A percentile compares a stretch with the other conserved stretches of the same genome.
These are phyloP conservation scores for Melikaiella ostensackeni DNA, from an alignment of 2,888 invertebrate species.

Conservation along the genomic window DNA sequence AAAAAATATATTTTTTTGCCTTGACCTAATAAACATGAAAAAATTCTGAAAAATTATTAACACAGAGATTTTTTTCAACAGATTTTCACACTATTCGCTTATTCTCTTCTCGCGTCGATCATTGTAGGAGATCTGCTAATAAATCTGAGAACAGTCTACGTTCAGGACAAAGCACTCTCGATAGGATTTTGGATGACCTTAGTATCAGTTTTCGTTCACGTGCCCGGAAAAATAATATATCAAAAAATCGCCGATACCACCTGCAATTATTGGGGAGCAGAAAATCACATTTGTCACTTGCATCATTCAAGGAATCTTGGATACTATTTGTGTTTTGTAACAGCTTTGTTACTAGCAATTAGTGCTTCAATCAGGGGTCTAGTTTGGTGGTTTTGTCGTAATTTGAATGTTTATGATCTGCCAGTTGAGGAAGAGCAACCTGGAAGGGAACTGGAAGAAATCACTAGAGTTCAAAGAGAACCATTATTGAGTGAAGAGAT, in stretches of 20 bases:
- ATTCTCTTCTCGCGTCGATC: constrained; percentile 75
- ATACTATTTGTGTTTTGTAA: constrained; percentile 77
- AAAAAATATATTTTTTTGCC: no score
- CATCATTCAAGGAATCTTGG: constrained; percentile 78
- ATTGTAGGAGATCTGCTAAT: constrained; percentile 79
- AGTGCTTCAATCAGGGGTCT: constrained; percentile 77
- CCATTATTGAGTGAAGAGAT: constrained; percentile 53
- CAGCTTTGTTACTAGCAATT: constrained; percentile 75
- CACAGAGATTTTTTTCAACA: constrained; percentile 60
- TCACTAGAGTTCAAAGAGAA: constrained; percentile 53
- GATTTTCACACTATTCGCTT: constrained; percentile 75
- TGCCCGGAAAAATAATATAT: constrained; percentile 83
- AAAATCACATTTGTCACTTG: constrained; percentile 76
- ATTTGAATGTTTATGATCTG: constrained; percentile 73
- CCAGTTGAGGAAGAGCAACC: constrained; percentile 46
- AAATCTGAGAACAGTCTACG: constrained; percentile 79
- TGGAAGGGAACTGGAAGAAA: constrained; percentile 58
- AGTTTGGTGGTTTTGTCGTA: constrained; percentile 77
- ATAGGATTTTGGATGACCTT: constrained; percentile 80
- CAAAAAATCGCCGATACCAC: constrained; percentile 79
- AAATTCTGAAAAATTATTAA: neutral
- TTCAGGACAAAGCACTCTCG: constrained; percentile 82
- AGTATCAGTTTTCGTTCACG: constrained; percentile 80
- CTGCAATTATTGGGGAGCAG: constrained; percentile 78
- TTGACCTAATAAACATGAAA: no score